Base-by-base conservation (phyloP, 2,797 vertebrate species). In the Argyrosomus regius region DNA sequence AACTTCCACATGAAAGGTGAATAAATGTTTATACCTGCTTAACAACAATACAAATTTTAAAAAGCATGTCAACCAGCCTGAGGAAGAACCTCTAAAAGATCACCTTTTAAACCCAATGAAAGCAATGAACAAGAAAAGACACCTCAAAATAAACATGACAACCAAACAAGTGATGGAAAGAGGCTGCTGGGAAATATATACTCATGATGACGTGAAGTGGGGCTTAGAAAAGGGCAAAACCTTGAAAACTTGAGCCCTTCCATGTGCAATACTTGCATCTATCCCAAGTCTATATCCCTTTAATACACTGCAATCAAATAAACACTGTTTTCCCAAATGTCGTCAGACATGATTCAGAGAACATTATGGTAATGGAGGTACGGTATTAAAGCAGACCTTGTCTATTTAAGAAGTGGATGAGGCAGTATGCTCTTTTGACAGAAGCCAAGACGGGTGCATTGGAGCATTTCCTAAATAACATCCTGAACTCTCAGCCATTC, bases 401-500 rank as follows among this genome's bases (percentile, higher is more conserved):
- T 54, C 28, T 49, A 16, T 62, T 31, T n/a, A 8, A 74, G 66
- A 35, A 35, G 28, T 14, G 13, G 43, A 68, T 62, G 62, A 76
- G 41, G 56, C 39, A 62, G 46, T 39, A 2, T 58, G 46, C 63
- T 54, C 71, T 65, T 78, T 49, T 68, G 52, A 50, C 0, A 45
- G 46, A 58, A 22, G 72, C 57, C 53, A 70, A 56, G 53, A 53
- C 0, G 50, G 35, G 7, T 4, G 39, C 39, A 18, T n/a, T 45
- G 31, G 17, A 58, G 43, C 59, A 22, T 77, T 82, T 74, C 64
- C 61, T 68, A 72, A 74, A 81, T 22, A 72, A 72, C 54, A 66
- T 71, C 53, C 68, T 9, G 2, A 66, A 80, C 46, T 50, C 64
- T 75, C 31, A 67, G 62, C 49, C 9, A 1, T 56, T 86, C 50